Conservation (phyloP, 2,113 vertebrate genomes). For the Meles meles region DNA sequence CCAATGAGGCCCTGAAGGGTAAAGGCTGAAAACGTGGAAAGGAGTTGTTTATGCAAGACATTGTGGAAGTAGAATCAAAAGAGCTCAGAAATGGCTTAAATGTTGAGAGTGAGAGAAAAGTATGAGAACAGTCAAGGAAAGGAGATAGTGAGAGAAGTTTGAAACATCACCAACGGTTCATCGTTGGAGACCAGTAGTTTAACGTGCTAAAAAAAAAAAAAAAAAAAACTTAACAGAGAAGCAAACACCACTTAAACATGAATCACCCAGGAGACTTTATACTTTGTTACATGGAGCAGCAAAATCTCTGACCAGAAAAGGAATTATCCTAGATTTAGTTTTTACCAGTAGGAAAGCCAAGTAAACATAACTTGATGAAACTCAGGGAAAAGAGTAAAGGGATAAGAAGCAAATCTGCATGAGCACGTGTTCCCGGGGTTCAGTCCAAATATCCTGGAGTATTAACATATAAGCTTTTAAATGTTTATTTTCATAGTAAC, state of each 20-base stretch:
- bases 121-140: background rate
- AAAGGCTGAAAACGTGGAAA: background rate
- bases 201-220: background rate
- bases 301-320: slow-evolving; percentile 36
- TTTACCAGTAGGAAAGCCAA: slow-evolving; percentile 15
- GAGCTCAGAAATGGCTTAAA: background rate
- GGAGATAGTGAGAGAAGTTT: background rate
- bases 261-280: slow-evolving; percentile 34
- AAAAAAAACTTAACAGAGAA: background rate
- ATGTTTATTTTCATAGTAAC: slow-evolving; percentile 20
- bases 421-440: background rate
- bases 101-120: background rate
- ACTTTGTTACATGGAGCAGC: background rate
- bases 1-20: background rate
- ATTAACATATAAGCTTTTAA: slow-evolving; percentile 47
- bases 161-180: background rate
- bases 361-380: slow-evolving; percentile 25
- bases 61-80: background rate
- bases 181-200: background rate
- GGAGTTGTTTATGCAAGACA: background rate
- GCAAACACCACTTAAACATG: background rate
- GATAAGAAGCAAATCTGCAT: slow-evolving; percentile 18
- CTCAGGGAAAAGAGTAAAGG: slow-evolving; percentile 7
- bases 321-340: slow-evolving; percentile 28
- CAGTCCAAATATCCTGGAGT: slow-evolving; percentile 26